Conservation (phyloP, 2,888 invertebrate genomes). For the Mesochorus sp. region DNA sequence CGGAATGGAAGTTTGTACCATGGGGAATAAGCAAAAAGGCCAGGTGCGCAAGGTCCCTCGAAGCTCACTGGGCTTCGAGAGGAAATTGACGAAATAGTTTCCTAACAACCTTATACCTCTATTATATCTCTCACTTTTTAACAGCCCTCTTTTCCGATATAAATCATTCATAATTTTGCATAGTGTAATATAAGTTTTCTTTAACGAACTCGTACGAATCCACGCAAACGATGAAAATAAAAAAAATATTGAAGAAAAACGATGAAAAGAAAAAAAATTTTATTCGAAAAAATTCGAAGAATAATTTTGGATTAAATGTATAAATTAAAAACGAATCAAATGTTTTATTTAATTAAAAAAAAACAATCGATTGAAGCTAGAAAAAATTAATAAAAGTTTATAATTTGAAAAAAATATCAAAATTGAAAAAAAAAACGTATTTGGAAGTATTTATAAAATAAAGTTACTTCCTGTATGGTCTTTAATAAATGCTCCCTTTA, state of each 20-base stretch:
- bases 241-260: background rate
- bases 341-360: too few relatives aligned
- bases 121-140: too few relatives aligned
- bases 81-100: conserved; percentile 22
- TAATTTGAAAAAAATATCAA: too few relatives aligned
- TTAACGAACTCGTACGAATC: background rate
- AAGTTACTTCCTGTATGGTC: too few relatives aligned
- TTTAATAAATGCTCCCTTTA: too few relatives aligned
- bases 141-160: conserved; percentile 14
- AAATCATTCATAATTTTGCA: conserved; percentile 42
- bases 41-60: background rate
- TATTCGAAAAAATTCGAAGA: too few relatives aligned
- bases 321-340: too few relatives aligned
- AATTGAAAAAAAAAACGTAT: too few relatives aligned
- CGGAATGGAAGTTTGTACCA: background rate
- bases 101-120: background rate
- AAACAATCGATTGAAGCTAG: too few relatives aligned
- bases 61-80: conserved; percentile 8
- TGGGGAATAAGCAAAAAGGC: conserved; percentile 18
- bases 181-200: conserved; percentile 25
- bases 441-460: too few relatives aligned
- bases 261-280: conserved; percentile 2
- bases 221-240: background rate
- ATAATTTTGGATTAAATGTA: too few relatives aligned
- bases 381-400: too few relatives aligned